Conservation (phyloP, 2,797 vertebrate species). For the Lates japonicus region DNA sequence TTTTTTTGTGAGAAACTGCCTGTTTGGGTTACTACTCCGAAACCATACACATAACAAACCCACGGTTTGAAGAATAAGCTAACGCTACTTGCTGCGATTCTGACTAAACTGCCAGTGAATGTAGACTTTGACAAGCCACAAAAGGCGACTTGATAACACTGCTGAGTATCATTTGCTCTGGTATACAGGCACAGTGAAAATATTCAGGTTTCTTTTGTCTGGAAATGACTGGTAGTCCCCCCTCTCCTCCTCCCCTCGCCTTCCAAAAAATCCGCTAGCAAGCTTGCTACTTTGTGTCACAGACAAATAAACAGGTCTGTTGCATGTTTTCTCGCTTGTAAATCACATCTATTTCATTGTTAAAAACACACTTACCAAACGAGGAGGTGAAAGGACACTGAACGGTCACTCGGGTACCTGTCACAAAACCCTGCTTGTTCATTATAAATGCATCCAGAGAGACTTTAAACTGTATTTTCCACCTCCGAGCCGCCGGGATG, state of each 20-base stretch:
- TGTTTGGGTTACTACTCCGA: slow-evolving; percentile 65
- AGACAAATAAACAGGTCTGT: slow-evolving; percentile 86
- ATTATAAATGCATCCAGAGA: slow-evolving; percentile 54
- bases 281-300: slow-evolving; percentile 86
- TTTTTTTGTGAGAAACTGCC: slow-evolving; percentile 50
- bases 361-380: slow-evolving; percentile 61
- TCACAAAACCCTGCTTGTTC: slow-evolving; percentile 39
- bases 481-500: slow-evolving; percentile 71
- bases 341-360: slow-evolving; percentile 9
- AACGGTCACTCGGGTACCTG: slow-evolving; percentile 36
- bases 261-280: slow-evolving; percentile 81
- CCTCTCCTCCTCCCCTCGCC: slow-evolving; percentile 18
- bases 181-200: slow-evolving; percentile 27
- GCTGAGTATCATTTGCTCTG: neutral
- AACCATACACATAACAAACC: slow-evolving; percentile 36
- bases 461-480: slow-evolving; percentile 72
- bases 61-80: slow-evolving; percentile 68
- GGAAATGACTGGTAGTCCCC: slow-evolving; percentile 46
- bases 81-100: slow-evolving; percentile 51
- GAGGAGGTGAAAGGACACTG: slow-evolving; percentile 4
- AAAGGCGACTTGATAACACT: slow-evolving; percentile 10
- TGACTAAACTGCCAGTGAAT: slow-evolving; percentile 1
- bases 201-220: slow-evolving; percentile 69
- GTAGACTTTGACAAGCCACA: slow-evolving; percentile 36
- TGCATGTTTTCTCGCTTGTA: slow-evolving; percentile 65